Percentiles rank a stretch among this genome's conserved stretches.
Conservation (phyloP, 2,797 vertebrate genomes). For the Natrix natrix region DNA sequence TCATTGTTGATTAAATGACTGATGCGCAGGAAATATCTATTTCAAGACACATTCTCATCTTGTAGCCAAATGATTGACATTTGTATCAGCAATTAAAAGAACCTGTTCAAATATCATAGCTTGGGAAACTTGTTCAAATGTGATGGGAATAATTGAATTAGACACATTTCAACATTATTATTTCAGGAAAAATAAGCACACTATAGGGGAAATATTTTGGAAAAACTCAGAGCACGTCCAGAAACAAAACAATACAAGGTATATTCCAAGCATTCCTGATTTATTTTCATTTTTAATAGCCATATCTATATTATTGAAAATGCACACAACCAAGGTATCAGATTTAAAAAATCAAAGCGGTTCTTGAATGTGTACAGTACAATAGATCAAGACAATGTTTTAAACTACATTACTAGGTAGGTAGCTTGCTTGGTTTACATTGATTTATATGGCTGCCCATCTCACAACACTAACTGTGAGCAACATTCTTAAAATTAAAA, state of each 20-base stretch:
- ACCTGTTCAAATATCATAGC: constrained; percentile 83
- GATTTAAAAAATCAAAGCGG: constrained; percentile 5
- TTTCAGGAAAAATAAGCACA: constrained; percentile 86
- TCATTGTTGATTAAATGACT: constrained; percentile 84
- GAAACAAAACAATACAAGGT: constrained; percentile 63
- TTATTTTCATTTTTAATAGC: constrained; percentile 57
- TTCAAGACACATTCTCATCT: constrained; percentile 69
- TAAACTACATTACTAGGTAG: not conserved
- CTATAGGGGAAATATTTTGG: constrained; percentile 58
- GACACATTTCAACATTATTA: constrained; percentile 87
- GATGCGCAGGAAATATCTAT: constrained; percentile 75
- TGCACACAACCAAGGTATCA: constrained; percentile 1
- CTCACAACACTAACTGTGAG: not conserved
- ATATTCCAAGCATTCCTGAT: constrained; percentile 61
- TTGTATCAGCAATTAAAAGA: constrained; percentile 89
- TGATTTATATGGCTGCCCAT: not conserved
- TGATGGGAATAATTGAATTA: constrained; percentile 81
- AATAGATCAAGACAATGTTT: not conserved
- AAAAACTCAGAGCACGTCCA: constrained; percentile 53
- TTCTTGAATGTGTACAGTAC: not conserved
- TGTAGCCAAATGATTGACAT: constrained; percentile 78
- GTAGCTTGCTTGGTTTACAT: not conserved
- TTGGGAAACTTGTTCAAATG: constrained; percentile 61
- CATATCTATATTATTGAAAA: constrained; percentile 42
- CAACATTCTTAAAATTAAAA: not conserved